These are phyloP conservation scores for Gastrophysa polygoni DNA, from an alignment of 2,888 invertebrate species.

Conservation along the genomic window DNA sequence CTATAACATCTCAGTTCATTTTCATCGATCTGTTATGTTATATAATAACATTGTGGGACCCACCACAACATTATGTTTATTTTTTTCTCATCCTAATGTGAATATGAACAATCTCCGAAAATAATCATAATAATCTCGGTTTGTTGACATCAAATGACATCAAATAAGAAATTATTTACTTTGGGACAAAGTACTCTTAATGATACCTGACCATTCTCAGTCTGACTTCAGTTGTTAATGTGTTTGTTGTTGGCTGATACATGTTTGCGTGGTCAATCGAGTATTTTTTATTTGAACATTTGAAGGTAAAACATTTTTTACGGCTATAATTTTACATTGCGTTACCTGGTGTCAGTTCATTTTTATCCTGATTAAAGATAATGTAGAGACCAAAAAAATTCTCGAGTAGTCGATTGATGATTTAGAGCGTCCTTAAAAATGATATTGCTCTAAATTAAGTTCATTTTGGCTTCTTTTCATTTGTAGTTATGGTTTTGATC, in stretches of 20 bases:
- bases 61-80: background rate
- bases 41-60: background rate
- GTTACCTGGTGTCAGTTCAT: too few species aligned
- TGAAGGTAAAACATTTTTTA: slow-evolving; percentile 13
- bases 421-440: too few species aligned
- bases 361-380: too few species aligned
- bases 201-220: slow-evolving; percentile 20
- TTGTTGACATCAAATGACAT: slow-evolving; percentile 26
- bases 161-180: slow-evolving; percentile 16
- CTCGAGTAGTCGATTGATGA: too few species aligned
- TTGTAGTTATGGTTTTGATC: too few species aligned
- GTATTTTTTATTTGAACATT: slow-evolving; percentile 2
- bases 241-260: background rate
- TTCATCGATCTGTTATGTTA: background rate
- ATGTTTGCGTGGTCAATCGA: slow-evolving; percentile 13
- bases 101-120: background rate
- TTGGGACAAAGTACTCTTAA: slow-evolving; percentile 11
- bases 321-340: too few species aligned
- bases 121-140: slow-evolving; percentile 12
- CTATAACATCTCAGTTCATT: background rate
- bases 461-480: too few species aligned
- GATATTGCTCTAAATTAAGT: too few species aligned
- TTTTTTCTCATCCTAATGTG: slow-evolving; percentile 3
- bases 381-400: too few species aligned
- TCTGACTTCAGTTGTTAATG: slow-evolving; percentile 3